Base-by-base conservation (phyloP, 1,140 invertebrate species). In the Doryteuthis pealeii region DNA sequence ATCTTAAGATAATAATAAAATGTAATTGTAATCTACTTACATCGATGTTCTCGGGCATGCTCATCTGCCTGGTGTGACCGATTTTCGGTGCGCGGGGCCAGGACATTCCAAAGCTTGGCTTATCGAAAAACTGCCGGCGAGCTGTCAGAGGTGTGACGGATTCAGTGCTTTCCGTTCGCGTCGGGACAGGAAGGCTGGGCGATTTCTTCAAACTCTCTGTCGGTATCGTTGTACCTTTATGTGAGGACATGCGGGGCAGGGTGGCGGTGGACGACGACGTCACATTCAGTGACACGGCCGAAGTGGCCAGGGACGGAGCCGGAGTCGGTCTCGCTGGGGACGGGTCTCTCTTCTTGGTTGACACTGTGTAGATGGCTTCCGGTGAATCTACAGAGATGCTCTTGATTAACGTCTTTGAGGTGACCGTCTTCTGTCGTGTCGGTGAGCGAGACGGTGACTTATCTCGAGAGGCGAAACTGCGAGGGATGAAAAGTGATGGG, bases 61-160 rank as follows among this genome's bases (percentile, higher is more conserved):
- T 74, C 31, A 32, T 18, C 43, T 66, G 22, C 54, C 66, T 70
- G 73, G 10, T 68, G 33, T 33, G 40, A 14, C 5, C 32, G 15
- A 18, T 71, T 14, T 33, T 32, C 30, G n/a, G 28, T 35, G 12
- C 54, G 12, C 79, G 54, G 0, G 80, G 77, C 80, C 78, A 81
- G 12, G 82, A 83, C 66, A 80, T 67, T 62, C 74, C 79, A 14
- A 66, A 35, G 22, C 58, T 15, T 4, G 65, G 40, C 26, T 77
- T 73, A 31, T 80, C 82, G 68, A 84, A 84, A 68, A 84, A 84
- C 54, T 77, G 77, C 73, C 68, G 72, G 32, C 82, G 75, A 15
- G 81, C 81, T 2, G 79, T 72, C 12, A 75, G 66, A 3, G 81
- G 82, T 0, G 82, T 81, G 22, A 80, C 66, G 73, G 76, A 76